Evolutionary conservation across 2,797 vertebrate genomes (phyloP).

Genomic region (Poecile montanus): DNA sequence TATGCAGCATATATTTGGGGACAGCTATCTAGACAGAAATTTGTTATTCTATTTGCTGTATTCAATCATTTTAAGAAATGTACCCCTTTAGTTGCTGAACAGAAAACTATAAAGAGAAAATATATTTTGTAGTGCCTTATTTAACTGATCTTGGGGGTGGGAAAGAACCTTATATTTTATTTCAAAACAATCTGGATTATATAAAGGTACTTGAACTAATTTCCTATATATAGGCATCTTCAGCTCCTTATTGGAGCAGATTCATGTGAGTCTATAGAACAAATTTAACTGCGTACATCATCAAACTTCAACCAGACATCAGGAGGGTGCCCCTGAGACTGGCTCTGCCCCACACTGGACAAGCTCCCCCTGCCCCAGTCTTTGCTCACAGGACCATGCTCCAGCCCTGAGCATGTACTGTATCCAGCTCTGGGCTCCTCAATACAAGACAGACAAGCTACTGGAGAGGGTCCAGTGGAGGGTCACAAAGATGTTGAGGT

Average conservation of each 20-base stretch:
- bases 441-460: background rate
- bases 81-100: background rate
- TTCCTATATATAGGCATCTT: background rate
- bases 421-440: background rate
- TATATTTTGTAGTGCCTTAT: background rate
- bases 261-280: background rate
- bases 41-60: background rate
- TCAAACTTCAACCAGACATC: background rate
- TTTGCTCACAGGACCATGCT: background rate
- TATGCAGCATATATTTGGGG: background rate
- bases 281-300: background rate
- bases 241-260: background rate
- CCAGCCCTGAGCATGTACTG: background rate
- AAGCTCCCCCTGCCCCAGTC: background rate
- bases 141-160: background rate
- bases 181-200: conserved; percentile 4
- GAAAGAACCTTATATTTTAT: background rate
- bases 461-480: background rate
- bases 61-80: background rate
- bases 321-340: background rate
- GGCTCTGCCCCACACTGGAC: background rate
- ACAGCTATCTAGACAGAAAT: background rate
- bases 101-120: background rate
- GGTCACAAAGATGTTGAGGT: background rate
- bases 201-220: background rate